Percentiles rank a stretch among this genome's conserved stretches.
Conservation (phyloP, 2,113 vertebrate genomes). For the Paralichthys olivaceus region DNA sequence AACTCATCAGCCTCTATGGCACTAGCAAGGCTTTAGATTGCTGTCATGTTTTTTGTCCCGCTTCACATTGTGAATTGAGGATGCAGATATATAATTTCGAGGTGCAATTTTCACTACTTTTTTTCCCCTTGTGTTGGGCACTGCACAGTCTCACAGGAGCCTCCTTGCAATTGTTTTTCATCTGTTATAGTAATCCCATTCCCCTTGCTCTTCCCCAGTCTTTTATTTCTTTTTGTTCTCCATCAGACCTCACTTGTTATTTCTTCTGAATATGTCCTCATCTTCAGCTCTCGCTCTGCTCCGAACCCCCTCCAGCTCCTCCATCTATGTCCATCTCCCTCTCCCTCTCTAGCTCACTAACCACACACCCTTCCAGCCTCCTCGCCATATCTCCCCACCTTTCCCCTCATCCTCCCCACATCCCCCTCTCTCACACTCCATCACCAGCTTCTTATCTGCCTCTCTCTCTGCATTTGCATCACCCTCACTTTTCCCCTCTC, state of each 20-base stretch:
- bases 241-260: conserved; percentile 51
- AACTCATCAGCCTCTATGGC: conserved; percentile 12
- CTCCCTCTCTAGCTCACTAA: conserved; percentile 53
- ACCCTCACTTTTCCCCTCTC: conserved; percentile 64
- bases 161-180: conserved; percentile 68
- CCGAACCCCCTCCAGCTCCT: conserved; percentile 37
- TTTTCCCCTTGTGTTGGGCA: conserved; percentile 46
- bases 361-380: conserved; percentile 52
- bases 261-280: conserved; percentile 46
- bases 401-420: conserved; percentile 41
- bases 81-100: conserved; percentile 49
- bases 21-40: conserved; percentile 12
- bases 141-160: conserved; percentile 44
- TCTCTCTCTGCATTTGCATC: conserved; percentile 71
- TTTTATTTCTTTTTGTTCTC: conserved; percentile 65
- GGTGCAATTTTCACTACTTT: conserved; percentile 45
- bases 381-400: conserved; percentile 60
- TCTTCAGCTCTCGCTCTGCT: conserved; percentile 38
- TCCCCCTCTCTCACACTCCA: conserved; percentile 52
- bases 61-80: conserved; percentile 29
- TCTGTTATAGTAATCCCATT: conserved; percentile 68
- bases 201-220: conserved; percentile 41
- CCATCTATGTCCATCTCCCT: conserved; percentile 49
- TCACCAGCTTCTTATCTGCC: conserved; percentile 72
- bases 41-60: conserved; percentile 14